A percentile compares a stretch with the other conserved stretches of the same genome.
Conservation (phyloP, 2,113 vertebrate species). For the Scortum barcoo region DNA sequence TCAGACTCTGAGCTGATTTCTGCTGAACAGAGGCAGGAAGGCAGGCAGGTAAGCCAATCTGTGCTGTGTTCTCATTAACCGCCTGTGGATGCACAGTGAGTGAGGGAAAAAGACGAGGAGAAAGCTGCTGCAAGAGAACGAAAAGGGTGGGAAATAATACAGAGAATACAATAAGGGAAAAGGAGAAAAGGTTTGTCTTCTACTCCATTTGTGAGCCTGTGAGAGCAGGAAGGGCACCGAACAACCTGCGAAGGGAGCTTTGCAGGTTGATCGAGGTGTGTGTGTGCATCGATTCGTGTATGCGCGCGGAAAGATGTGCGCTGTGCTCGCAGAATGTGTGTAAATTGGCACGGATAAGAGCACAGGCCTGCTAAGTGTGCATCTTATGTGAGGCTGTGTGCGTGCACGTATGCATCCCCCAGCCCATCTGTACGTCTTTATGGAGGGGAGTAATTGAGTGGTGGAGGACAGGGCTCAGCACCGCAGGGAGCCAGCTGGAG, state of each 20-base stretch:
- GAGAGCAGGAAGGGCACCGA: slow-evolving; percentile 7
- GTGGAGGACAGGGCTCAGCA: slow-evolving; percentile 77
- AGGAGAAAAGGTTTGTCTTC: slow-evolving; percentile 24
- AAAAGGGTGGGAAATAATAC: neutral
- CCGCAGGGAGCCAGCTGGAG: slow-evolving; percentile 76
- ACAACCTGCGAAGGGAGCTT: slow-evolving; percentile 14
- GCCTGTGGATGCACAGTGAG: slow-evolving; percentile 66
- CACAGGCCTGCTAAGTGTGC: neutral
- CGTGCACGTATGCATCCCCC: slow-evolving; percentile 51
- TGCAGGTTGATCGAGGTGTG: slow-evolving; percentile 21
- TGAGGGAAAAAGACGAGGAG: neutral
- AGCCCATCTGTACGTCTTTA: slow-evolving; percentile 77
- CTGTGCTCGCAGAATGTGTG: slow-evolving; percentile 18
- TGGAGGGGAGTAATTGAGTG: slow-evolving; percentile 79
- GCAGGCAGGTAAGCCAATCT: slow-evolving; percentile 67
- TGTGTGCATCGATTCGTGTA: slow-evolving; percentile 23
- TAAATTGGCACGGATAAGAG: slow-evolving; percentile 7
- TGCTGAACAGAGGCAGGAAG: slow-evolving; percentile 56
- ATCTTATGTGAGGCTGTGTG: slow-evolving; percentile 19
- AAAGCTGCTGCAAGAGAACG: slow-evolving; percentile 8
- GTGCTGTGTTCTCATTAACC: slow-evolving; percentile 69
- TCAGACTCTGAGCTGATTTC: slow-evolving; percentile 42
- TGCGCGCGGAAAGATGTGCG: slow-evolving; percentile 15
- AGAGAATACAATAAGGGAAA: slow-evolving; percentile 21
- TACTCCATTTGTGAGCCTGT: slow-evolving; percentile 5